Base-by-base conservation (phyloP, 1,140 invertebrate genomes). In the Papilio helenus region DNA sequence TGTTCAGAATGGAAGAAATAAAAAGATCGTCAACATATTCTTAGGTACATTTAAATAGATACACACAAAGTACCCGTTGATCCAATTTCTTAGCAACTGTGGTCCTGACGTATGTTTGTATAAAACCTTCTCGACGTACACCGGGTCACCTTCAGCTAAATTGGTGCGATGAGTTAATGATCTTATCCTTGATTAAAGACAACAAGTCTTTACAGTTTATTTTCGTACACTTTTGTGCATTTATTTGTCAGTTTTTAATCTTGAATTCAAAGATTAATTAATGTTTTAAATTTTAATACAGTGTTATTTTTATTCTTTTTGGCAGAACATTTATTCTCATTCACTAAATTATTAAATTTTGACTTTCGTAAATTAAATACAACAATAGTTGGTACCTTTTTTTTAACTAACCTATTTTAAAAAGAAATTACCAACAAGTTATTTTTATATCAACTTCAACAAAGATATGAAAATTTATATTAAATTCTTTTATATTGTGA, bases 161-260 rank as follows among this genome's bases (percentile, higher is more conserved):
- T 68, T 68, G 61, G 61, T 68, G 61, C 61, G 26, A 68, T 68
- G 61, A 68, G 61, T 68, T 68, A 68, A 68, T 68, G 61, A 29
- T 68, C 61, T 29, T 68, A 68, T 68, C 61, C 61, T 68, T 68
- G 26, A 68, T 68, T 68, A 68, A 65, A 29, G 58, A 29, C 61
- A 61, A 61, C 58, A 68, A 29, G 26, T 29, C 26, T 29, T 34
- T 68, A 68, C 61, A 34, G 61, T 68, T 68, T 68, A 68, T 68
- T 68, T 68, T 29, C 10, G 61, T 16, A 68, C 4, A 29, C 61
- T 16, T 58, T 68, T 68, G 61, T 68, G 26, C 20, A 29, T 68
- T 68, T 26, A 68, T 29, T 34, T 29, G 61, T 68, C 61, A 68
- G 23, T 16, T 68, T 68, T 68, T 26, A 61, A 26, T 26, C 58